These are phyloP conservation scores for Xiphophorus hellerii DNA, from an alignment of 2,113 vertebrate genomes.

Conservation along the genomic window DNA sequence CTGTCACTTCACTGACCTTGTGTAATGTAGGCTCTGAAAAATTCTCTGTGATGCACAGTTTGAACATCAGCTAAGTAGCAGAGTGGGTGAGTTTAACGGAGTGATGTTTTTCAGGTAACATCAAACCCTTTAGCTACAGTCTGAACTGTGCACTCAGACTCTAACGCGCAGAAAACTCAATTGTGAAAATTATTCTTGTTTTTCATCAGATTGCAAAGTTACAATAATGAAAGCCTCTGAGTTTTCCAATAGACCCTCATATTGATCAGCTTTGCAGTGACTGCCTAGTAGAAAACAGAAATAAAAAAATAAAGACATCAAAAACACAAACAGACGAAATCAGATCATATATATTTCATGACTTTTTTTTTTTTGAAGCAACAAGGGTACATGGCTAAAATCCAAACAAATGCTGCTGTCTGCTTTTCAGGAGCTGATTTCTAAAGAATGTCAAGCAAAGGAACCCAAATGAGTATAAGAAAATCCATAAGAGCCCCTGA, in stretches of 20 bases:
- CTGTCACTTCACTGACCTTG: slow-evolving; percentile 19
- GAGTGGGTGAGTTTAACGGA: slow-evolving; percentile 43
- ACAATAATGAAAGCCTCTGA: neutral
- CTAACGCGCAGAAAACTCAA: neutral
- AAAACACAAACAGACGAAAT: neutral
- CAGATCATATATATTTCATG: neutral
- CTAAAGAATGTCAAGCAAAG: slow-evolving; percentile 5
- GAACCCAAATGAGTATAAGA: neutral
- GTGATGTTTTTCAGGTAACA: slow-evolving; percentile 20
- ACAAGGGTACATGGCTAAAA: neutral
- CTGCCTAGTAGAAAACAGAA: neutral
- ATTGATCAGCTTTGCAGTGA: neutral
- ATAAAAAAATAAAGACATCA: neutral
- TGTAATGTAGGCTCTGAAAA: slow-evolving; percentile 44
- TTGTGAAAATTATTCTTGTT: neutral
- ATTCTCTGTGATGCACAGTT: slow-evolving; percentile 28
- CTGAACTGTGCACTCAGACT: slow-evolving; percentile 5
- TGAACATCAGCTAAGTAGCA: slow-evolving; percentile 39
- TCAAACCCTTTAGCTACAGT: slow-evolving; percentile 26
- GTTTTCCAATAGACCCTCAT: slow-evolving; percentile 2
- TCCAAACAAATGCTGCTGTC: neutral
- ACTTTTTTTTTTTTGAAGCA: neutral
- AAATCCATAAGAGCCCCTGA: slow-evolving; percentile 5
- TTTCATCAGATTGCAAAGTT: neutral
- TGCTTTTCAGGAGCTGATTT: slow-evolving; percentile 4